A percentile compares a stretch with the other conserved stretches of the same genome.
These are phyloP conservation scores for Lasius fuliginosus DNA, from an alignment of 2,888 invertebrate species.

Conservation along the genomic window DNA sequence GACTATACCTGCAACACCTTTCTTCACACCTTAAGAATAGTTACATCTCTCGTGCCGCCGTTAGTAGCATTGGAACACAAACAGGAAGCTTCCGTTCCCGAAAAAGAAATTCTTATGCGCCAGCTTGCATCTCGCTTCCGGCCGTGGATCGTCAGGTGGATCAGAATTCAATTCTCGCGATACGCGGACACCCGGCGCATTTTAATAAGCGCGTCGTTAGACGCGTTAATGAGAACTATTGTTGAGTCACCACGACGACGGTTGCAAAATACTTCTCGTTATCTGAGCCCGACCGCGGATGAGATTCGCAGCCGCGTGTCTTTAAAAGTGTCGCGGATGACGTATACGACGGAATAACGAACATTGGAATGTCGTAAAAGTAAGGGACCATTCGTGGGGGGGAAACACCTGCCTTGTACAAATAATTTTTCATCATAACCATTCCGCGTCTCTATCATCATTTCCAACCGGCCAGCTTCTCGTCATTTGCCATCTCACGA, in stretches of 20 bases:
- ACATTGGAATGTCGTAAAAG: slow-evolving; percentile 58
- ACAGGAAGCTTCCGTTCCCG: slow-evolving; percentile 37
- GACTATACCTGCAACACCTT: not conserved
- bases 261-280: slow-evolving; percentile 31
- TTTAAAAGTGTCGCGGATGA: slow-evolving; percentile 73
- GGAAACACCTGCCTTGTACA: slow-evolving; percentile 78
- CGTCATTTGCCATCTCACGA: slow-evolving; percentile 52
- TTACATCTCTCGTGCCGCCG: not conserved
- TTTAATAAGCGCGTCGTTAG: slow-evolving; percentile 33
- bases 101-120: slow-evolving; percentile 61
- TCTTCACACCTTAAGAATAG: slow-evolving; percentile 31
- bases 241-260: slow-evolving; percentile 11
- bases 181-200: slow-evolving; percentile 28
- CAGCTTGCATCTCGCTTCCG: slow-evolving; percentile 54
- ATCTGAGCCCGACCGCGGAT: not conserved
- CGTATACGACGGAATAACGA: slow-evolving; percentile 69
- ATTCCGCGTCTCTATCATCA: slow-evolving; percentile 65
- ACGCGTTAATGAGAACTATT: slow-evolving; percentile 48
- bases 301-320: not conserved
- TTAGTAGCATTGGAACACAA: slow-evolving; percentile 31
- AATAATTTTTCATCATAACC: slow-evolving; percentile 79
- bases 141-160: slow-evolving; percentile 4
- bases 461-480: slow-evolving; percentile 57
- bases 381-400: slow-evolving; percentile 44
- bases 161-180: slow-evolving; percentile 53